Evolutionary conservation across 2,113 vertebrate species (phyloP).

Genomic region (Lasiurus cinereus): DNA sequence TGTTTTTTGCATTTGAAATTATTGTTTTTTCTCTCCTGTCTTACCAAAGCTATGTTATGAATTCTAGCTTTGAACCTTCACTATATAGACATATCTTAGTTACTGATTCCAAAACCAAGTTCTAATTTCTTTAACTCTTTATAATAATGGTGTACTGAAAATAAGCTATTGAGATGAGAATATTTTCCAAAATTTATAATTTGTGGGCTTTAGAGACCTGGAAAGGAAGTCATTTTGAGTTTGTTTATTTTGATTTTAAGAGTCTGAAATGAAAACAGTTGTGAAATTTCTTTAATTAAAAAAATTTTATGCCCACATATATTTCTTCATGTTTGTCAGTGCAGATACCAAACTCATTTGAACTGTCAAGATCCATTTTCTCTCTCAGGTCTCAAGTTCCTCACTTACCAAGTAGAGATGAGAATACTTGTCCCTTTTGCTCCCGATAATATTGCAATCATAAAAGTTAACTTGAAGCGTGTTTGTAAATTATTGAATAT

Average conservation of each 20-base stretch:
- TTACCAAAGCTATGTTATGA: not conserved
- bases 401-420: conserved; percentile 11
- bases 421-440: not conserved
- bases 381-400: not conserved
- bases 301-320: not conserved
- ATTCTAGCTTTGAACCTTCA: not conserved
- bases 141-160: not conserved
- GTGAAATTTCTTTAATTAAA: not conserved
- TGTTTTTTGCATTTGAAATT: not conserved
- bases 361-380: not conserved
- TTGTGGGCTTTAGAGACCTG: not conserved
- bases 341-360: conserved; percentile 40
- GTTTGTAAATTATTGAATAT: conserved; percentile 24
- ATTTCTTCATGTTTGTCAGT: conserved; percentile 3
- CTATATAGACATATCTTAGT: not conserved
- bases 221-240: not conserved
- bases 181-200: not conserved
- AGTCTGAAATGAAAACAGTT: not conserved
- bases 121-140: not conserved
- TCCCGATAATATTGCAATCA: not conserved
- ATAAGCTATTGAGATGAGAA: not conserved
- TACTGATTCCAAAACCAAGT: not conserved
- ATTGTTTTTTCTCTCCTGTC: not conserved
- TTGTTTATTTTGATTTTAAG: not conserved
- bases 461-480: not conserved